Base-by-base conservation (phyloP, 2,888 invertebrate genomes). In the Pandemis heparana region DNA sequence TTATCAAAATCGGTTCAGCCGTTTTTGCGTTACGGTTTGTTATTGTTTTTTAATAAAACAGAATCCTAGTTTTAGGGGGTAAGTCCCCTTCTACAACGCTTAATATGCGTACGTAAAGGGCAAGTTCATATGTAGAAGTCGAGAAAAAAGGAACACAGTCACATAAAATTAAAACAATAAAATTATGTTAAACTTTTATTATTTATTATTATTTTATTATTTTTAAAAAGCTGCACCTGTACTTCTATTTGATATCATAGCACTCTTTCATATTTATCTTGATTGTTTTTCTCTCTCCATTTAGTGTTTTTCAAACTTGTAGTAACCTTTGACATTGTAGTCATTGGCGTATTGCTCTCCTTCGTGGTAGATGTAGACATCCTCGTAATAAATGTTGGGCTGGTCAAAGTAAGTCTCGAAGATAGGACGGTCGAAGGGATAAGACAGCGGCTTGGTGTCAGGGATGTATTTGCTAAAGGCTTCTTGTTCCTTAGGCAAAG, bases 301-400 rank as follows among this genome's bases (percentile, higher is more conserved):
- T 71, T 65, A 75, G 63, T 72, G 43, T 16, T 75, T 75, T 16
- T 69, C 16, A 41, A 71, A 70, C 8, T 61, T 61, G 39, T 61
- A 61, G 16, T 61, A 61, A 16, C 59, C 59, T 39, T 61, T 61
- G 64, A 82, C 80, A 72, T 86, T 88, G 75, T 85, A 81, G 67
- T 84, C 80, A 79, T 88, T 89, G 10, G 87, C 78, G 69, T 87
- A 87, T 61, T 84, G 81, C 62, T 91, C 89, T 48, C 90, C 92
- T 75, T 92, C 88, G 83, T 95, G 94, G 86, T 92, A 95, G 80
- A 96, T 92, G 64, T 81, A 75, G 7, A 96, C 95, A 81, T 96
- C 95, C 87, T 95, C 92, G 85, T 95, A 94, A 93, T 86, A 95
- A 92, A 95, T 95, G 88, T 96, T 96, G 41, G 95, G 95, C 72